Base-by-base conservation (phyloP, 2,113 vertebrate species). In the Semicossyphus pulcher region DNA sequence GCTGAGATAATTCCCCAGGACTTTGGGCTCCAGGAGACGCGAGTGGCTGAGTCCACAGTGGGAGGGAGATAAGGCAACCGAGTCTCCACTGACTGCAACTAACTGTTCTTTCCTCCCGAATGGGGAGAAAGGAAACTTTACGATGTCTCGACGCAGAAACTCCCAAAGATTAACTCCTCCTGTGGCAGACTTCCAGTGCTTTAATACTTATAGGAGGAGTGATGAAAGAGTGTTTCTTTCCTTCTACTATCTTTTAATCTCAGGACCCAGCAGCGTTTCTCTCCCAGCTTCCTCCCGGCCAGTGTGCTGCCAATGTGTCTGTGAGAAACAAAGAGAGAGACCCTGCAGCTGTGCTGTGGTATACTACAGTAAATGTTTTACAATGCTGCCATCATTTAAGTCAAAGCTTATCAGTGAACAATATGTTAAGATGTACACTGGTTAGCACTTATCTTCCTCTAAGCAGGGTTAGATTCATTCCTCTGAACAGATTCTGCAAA, bases 1-100 rank as follows among this genome's bases (percentile, higher is more conserved):
- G 61, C 63, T 56, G 62, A 88, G 85, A 90, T 89, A 86, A 89
- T 26, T 42, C 61, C 76, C 61, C 2, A 12, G 52, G 68, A 79
- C 64, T 62, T 59, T 45, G 66, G 69, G 67, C 28, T 59, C 15
- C 5, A 47, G 45, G 63, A 72, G 51, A 62, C 25, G 8, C 9
- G 12, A 16, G 53, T 48, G 63, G 63, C 78, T 54, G 11, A 65
- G 61, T 41, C 77, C 45, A 1, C 77, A 61, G 75, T 45, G 52
- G 65, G 72, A 65, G 64, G 61, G 52, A 83, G 84, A 89, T 88
- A 88, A 85, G 72, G 34, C 53, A 68, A 49, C 78, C 0, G 0
- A 44, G 71, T 59, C 66, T 83, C 82, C 76, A 73, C 73, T 78
- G 76, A 87, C 76, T 61, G 66, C 78, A 41, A 51, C 78, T 78